Evolutionary conservation across 2,797 vertebrate genomes (phyloP), one percentile per base, ranked within the genome.

Genomic region (Dendrocincla fuliginosa): DNA sequence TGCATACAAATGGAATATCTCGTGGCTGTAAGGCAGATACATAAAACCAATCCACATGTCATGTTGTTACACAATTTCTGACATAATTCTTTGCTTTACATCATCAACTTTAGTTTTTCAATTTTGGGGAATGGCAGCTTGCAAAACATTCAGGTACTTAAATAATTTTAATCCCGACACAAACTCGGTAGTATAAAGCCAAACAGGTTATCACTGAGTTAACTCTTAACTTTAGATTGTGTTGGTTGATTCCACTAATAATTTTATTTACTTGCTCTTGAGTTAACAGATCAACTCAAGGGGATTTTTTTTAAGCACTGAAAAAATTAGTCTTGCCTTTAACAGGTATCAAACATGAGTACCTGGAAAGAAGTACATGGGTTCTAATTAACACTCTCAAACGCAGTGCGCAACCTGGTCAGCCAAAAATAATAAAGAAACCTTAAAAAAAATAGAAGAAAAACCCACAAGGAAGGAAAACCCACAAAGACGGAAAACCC

Each of bases 371-470:
- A 84, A 86, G 9, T 3, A 37, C 9, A 41, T 17, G 32, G 83
- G 11, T 2, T 64, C 46, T 3, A 52, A 49, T 44, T 65, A 44
- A 37, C 9, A 33, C 6, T 4, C 37, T 30, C 35, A 49, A 71
- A 57, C 0, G 2, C 19, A 27, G 6, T 0, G 14, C 18, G 11
- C 19, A 55, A 82, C 17, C 4, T 9, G 3, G 2, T 5, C 52
- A 56, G n/a, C 52, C 57, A 85, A 71, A 91, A 89, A 64, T 12
- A 82, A 47, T 4, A 70, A 22, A 2, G 35, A 53, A 76, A 53
- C 8, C 5, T 0, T 3, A 28, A 52, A 13, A 9, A 42, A 28
- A 42, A 24, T 7, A 47, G 4, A 33, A 47, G 25, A 7, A 47
- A 64, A 47, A 20, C 8, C 32, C 1, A 39, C 11, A 25, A 17